These are phyloP conservation scores for Athalia cordata DNA, from an alignment of 2,888 invertebrate species.

Conservation along the genomic window DNA sequence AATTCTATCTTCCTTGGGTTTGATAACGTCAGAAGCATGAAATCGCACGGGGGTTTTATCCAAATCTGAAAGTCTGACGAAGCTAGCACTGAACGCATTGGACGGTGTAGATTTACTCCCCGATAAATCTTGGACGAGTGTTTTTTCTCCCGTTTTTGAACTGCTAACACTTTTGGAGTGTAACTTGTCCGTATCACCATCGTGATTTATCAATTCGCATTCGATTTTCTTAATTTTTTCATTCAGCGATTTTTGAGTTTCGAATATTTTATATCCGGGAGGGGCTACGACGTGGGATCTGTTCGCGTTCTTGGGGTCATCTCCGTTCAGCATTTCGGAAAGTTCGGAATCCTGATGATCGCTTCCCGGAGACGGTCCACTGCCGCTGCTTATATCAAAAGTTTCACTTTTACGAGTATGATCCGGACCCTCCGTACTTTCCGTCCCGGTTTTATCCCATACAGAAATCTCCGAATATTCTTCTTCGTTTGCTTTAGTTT, in stretches of 20 bases:
- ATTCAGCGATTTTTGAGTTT: constrained; percentile 65
- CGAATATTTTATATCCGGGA: constrained; percentile 60
- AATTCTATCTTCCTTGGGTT: constrained; percentile 65
- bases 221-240: constrained; percentile 69
- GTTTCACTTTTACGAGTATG: constrained; percentile 69
- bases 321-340: constrained; percentile 60
- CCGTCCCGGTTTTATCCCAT: constrained; percentile 68
- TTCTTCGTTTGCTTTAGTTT: constrained; percentile 58
- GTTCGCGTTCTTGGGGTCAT: constrained; percentile 50
- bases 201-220: constrained; percentile 63
- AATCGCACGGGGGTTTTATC: constrained; percentile 80
- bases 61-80: constrained; percentile 87
- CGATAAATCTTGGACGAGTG: constrained; percentile 69
- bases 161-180: constrained; percentile 47
- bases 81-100: constrained; percentile 74
- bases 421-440: constrained; percentile 61
- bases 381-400: constrained; percentile 67
- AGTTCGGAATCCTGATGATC: constrained; percentile 67
- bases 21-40: constrained; percentile 67
- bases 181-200: constrained; percentile 51
- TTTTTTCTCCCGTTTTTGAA: constrained; percentile 66
- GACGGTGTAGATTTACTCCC: constrained; percentile 70
- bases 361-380: constrained; percentile 64
- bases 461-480: constrained; percentile 66
- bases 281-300: constrained; percentile 52